phyloP scores from a whole-genome alignment of 2,113 vertebrate species.

The Nycticryphes semicollaris region DNA sequence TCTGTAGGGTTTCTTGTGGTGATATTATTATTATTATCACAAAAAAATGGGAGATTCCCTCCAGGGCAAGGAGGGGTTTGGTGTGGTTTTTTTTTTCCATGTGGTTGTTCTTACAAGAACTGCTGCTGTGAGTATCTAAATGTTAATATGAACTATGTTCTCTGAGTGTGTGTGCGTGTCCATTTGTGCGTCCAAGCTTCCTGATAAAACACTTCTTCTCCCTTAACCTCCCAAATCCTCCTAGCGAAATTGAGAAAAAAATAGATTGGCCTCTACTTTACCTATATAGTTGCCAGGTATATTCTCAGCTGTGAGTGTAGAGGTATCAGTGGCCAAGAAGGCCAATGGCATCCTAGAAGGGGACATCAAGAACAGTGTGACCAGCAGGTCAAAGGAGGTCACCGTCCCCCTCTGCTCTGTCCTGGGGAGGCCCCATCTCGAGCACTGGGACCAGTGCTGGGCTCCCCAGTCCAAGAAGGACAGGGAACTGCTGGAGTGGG shows the following conservation, averaged over 20 bases:
- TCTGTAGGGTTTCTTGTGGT: not conserved
- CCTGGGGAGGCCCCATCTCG: no score
- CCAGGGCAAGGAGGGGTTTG: not conserved
- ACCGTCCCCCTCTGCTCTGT: no score
- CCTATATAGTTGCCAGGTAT: not conserved
- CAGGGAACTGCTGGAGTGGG: no score
- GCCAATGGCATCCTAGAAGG: no score
- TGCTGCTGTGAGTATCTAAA: not conserved
- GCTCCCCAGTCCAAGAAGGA: no score
- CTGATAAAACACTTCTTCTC: fast-evolving
- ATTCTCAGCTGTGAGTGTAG: not conserved
- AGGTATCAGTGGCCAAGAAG: no score
- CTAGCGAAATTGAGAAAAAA: not conserved
- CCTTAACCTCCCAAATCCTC: not conserved
- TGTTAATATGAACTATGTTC: not conserved
- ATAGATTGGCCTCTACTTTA: not conserved
- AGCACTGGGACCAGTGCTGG: no score
- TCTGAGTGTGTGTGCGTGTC: fast-evolving
- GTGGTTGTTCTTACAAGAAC: not conserved
- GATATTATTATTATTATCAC: not conserved
- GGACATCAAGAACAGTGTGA: no score
- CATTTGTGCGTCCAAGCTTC: not conserved
- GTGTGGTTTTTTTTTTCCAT: not conserved
- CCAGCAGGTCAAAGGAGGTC: no score
- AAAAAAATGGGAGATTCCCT: not conserved